A percentile compares a stretch with the other conserved stretches of the same genome.
Conservation (phyloP, 2,888 invertebrate genomes). For the Temnothorax ravouxi region DNA sequence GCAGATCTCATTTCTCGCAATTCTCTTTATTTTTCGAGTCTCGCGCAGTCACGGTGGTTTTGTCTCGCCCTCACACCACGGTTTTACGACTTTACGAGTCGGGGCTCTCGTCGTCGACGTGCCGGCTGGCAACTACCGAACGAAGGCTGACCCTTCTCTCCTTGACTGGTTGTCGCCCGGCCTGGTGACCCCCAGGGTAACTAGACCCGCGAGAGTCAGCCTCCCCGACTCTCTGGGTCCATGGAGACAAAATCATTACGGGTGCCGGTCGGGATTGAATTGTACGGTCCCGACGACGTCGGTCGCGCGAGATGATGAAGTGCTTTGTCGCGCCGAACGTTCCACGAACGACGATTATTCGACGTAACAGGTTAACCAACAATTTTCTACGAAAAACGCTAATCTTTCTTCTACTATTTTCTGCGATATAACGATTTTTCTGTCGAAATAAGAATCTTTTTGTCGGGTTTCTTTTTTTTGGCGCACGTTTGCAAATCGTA, state of each 20-base stretch:
- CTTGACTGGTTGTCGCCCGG: conserved; percentile 61
- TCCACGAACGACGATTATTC: not conserved
- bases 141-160: conserved; percentile 47
- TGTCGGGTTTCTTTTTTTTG: not conserved
- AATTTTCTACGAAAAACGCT: not conserved
- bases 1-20: not conserved
- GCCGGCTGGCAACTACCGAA: conserved; percentile 49
- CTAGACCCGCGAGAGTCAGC: conserved; percentile 50
- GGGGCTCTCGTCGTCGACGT: conserved; percentile 36
- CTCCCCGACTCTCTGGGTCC: conserved; percentile 15
- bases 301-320: conserved; percentile 46
- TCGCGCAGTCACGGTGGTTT: conserved; percentile 30
- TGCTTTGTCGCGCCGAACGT: conserved; percentile 39
- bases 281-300: conserved; percentile 42
- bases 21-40: conserved; percentile 20
- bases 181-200: conserved; percentile 54
- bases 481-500: not conserved
- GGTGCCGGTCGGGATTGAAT: conserved; percentile 50
- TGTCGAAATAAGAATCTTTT: not conserved
- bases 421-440: not conserved
- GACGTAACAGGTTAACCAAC: not conserved
- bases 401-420: not conserved
- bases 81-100: conserved; percentile 40
- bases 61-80: conserved; percentile 36
- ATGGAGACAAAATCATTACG: conserved; percentile 49